Base-by-base conservation (phyloP, 2,113 vertebrate species). In the Dipodomys ordii region DNA sequence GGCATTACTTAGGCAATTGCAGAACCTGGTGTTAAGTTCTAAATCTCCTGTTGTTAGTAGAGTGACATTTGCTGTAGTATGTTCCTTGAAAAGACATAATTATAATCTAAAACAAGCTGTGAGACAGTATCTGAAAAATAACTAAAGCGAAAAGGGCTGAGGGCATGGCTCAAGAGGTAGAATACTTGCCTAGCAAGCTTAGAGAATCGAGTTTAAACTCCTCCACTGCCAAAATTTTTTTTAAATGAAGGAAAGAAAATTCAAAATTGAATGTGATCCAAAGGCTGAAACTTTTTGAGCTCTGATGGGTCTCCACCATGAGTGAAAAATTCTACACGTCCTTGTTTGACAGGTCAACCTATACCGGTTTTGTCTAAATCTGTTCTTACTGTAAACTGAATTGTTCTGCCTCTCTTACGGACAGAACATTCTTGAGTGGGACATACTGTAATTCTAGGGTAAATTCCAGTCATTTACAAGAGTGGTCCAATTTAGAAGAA, bases 41-140 rank as follows among this genome's bases (percentile, higher is more conserved):
- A 73, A 94, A 85, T 80, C 64, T 94, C 62, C n/a, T 57, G 39
- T 89, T 95, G 76, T 81, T 87, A 81, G 57, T 78, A 60, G 16
- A 74, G 69, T 60, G 82, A 83, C 64, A 6, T 91, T 88, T 92
- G 81, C 32, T 87, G 23, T 28, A 57, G 57, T 46, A 35, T 64
- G 6, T 76, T 68, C 10, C 20, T 76, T 80, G 73, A 67, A 91
- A 90, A 97, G 8, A 78, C 27, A 46, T 71, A 32, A 92, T 82
- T 94, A 82, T 28, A 49, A 39, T 44, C 23, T 87, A 78, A 91
- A 95, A 87, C 15, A 16, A 57, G 4, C 15, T 18, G 15, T 57
- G 53, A 57, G 15, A 57, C 15, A 57, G 12, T 57, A 57, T 57
- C 53, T 57, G 53, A 18, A 57, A 57, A 57, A 57, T 57, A 57